Evolutionary conservation across 2,888 invertebrate genomes (phyloP).

Genomic region (Ennomos quercinarius): DNA sequence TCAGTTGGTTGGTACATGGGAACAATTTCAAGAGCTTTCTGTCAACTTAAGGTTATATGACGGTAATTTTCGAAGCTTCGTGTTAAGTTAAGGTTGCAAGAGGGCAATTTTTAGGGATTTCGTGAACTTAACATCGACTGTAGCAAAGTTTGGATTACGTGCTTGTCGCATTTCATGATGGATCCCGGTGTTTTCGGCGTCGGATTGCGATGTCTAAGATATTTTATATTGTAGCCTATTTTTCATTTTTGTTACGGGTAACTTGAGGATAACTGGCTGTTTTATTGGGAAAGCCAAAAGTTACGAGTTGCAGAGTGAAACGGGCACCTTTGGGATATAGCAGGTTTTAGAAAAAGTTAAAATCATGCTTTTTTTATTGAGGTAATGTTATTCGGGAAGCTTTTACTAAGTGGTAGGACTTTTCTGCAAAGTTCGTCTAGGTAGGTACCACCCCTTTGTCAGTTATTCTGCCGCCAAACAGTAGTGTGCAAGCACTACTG

Average conservation of each 20-base stretch:
- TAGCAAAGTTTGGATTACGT: constrained; percentile 16
- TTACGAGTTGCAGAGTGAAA: not conserved
- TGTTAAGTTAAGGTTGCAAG: constrained; percentile 6
- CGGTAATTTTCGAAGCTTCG: constrained; percentile 5
- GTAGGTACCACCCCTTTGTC: too few species aligned
- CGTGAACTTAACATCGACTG: constrained; percentile 10
- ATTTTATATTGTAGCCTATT: constrained; percentile 22
- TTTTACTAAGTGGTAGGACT: too few species aligned
- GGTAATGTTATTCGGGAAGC: too few species aligned
- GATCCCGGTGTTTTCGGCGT: constrained; percentile 16
- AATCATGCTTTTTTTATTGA: too few species aligned
- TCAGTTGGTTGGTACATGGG: constrained; percentile 25
- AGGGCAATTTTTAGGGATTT: constrained; percentile 25
- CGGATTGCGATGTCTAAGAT: constrained; percentile 19
- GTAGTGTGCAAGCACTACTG: too few species aligned
- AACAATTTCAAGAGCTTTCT: constrained; percentile 25
- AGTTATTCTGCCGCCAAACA: too few species aligned
- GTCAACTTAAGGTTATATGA: constrained; percentile 12
- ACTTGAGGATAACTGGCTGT: constrained; percentile 13
- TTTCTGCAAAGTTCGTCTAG: too few species aligned
- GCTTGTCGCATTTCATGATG: constrained; percentile 18
- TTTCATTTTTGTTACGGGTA: constrained; percentile 27
- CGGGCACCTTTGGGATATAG: too few species aligned
- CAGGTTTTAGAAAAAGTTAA: too few species aligned
- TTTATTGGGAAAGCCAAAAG: constrained; percentile 6